Evolutionary conservation across 2,113 vertebrate genomes (phyloP), one percentile per base, ranked within the genome.

Genomic region (Anseranas semipalmata): DNA sequence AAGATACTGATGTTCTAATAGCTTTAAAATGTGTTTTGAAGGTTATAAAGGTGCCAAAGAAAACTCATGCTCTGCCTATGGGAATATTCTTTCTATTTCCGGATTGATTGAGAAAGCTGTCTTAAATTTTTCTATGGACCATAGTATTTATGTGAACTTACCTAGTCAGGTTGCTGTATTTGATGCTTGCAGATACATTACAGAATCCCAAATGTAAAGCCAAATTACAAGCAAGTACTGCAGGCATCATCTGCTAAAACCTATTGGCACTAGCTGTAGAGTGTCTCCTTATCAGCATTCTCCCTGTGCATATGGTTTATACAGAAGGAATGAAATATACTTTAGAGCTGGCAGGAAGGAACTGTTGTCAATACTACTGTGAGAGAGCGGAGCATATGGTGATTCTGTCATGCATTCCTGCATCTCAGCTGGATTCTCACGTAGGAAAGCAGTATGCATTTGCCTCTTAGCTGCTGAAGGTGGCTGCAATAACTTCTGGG

Each of bases 391-490:
- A 95, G 76, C 96, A 95, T 96, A 96, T 95, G 95, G 90, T 58
- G 65, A 94, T 96, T 67, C 63, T 93, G 79, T 94, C 75, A 85
- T 56, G 60, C 79, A 86, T 96, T 94, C 82, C 83, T 88, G 79
- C 78, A 35, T 86, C 88, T 92, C 88, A 93, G 72, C 88, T 94
- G 91, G 93, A 87, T 89, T 90, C 56, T 92, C 88, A 92, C 1
- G 0, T 63, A 87, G 66, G 33, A 90, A 91, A 90, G 63, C 21
- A 85, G 46, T n/a, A 30, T 56, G 59, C 39, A 58, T 95, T 94
- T 91, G 60, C 76, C 88, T 96, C 41, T 97, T 95, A 59, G 72
- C 86, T 25, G 62, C 76, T 93, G 86, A 96, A 96, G 83, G 89
- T 92, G 75, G 68, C 28, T 96, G 60, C 70, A 81, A 17, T 30